Percentiles rank a stretch among this genome's conserved stretches.
Evolutionary conservation across 2,888 invertebrate species (phyloP).

Genomic region (Drosophila anceps): DNA sequence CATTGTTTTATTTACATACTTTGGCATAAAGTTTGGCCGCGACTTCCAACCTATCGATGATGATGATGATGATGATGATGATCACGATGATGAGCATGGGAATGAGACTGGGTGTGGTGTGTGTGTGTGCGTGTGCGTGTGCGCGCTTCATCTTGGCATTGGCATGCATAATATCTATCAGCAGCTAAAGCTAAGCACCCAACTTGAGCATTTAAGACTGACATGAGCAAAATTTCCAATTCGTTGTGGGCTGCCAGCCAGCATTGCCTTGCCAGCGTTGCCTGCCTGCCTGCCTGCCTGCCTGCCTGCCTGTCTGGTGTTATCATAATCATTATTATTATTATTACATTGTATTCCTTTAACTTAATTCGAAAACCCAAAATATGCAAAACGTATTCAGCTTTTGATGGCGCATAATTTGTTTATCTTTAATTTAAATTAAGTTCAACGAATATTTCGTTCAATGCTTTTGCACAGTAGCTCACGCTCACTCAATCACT

Average conservation of each 20-base stretch:
- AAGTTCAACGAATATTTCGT: constrained; percentile 34
- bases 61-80: constrained; percentile 13
- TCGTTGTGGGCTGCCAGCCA: background rate
- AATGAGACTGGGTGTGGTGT: background rate
- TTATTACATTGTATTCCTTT: constrained; percentile 43
- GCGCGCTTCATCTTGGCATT: constrained; percentile 32
- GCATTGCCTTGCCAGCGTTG: background rate
- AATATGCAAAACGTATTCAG: constrained; percentile 70
- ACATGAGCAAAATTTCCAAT: constrained; percentile 33
- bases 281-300: too few species aligned
- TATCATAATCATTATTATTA: constrained; percentile 46
- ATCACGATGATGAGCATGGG: background rate
- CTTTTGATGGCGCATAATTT: constrained; percentile 67
- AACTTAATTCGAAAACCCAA: constrained; percentile 51
- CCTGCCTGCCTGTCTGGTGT: constrained; percentile 19
- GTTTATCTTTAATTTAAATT: constrained; percentile 76
- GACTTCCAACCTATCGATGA: constrained; percentile 48
- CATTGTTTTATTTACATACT: constrained; percentile 80
- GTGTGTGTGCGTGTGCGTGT: too few species aligned
- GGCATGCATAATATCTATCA: constrained; percentile 65
- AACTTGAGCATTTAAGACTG: constrained; percentile 61
- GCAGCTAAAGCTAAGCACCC: constrained; percentile 55
- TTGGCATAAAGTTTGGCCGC: constrained; percentile 54
- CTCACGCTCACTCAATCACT: background rate
- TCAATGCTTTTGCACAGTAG: background rate